Conservation (phyloP, 2,113 vertebrate species). For the Romanogobio albipinnatus region DNA sequence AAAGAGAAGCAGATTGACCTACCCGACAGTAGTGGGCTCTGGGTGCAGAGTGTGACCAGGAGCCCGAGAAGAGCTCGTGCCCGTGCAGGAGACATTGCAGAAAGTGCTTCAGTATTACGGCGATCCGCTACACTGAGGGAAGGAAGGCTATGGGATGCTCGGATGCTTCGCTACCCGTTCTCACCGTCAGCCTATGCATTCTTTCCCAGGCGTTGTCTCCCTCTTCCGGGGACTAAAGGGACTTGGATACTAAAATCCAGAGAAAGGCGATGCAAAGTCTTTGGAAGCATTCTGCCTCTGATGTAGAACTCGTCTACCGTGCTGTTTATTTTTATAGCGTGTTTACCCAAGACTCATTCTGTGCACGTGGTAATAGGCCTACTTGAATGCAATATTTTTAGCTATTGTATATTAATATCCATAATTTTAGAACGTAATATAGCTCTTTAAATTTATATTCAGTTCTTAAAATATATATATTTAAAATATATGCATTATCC, state of each 20-base stretch:
- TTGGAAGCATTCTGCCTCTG: not conserved
- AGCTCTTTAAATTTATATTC: not conserved
- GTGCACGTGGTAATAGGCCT: not conserved
- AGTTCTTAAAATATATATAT: not conserved
- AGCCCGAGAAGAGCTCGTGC: constrained; percentile 76
- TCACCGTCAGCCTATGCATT: not conserved
- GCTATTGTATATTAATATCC: not conserved
- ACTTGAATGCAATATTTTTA: not conserved
- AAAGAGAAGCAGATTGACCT: constrained; percentile 33
- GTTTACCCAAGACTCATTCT: not conserved
- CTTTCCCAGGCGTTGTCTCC: constrained; percentile 57
- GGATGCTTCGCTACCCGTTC: constrained; percentile 21
- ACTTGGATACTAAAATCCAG: not conserved
- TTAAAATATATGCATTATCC: not conserved
- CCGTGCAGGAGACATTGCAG: constrained; percentile 75
- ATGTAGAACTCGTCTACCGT: not conserved
- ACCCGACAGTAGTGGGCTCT: constrained; percentile 72
- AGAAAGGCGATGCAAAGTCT: not conserved
- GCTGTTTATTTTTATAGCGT: not conserved
- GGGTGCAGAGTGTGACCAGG: constrained; percentile 72
- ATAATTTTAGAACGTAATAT: too few species aligned
- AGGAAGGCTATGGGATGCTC: constrained; percentile 60
- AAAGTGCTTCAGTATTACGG: constrained; percentile 65
- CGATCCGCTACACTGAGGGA: constrained; percentile 59
- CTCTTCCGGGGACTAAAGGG: constrained; percentile 58